Base-by-base conservation (phyloP, 2,113 vertebrate species). In the Antennarius striatus region DNA sequence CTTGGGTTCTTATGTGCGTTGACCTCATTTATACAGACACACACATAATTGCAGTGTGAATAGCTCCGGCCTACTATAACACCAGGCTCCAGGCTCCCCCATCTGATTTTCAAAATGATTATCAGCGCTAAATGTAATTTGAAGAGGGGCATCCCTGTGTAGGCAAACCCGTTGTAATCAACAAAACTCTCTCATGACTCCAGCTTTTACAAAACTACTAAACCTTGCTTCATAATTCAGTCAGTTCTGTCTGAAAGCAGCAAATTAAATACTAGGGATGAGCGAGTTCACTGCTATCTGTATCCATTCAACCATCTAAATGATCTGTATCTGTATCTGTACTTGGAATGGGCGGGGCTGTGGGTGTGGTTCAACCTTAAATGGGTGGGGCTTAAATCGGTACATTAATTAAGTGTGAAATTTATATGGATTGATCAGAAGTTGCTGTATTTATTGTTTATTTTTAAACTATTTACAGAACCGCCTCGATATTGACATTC, bases 21-120 rank as follows among this genome's bases (percentile, higher is more conserved):
- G 82, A 87, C 86, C 85, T 88, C 83, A 89, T 91, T 91, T 87
- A 71, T 45, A 79, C 81, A 75, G 80, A 87, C 77, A 80, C 82
- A 62, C 78, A 71, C 77, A 84, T 86, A 88, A 88, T 87, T 87
- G 87, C 81, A 58, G 71, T 75, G 76, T 71, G 80, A 77, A 86
- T 75, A 80, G 57, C 69, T 73, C 32, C 32, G 7, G 32, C 32
- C 70, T 43, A 60, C 66, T 77, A 61, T 51, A 80, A 74, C 75
- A 63, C 65, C 15, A 47, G 71, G 79, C 77, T 70, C 68, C 67
- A 16, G 29, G 71, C 71, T 81, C 68, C 83, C 81, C 56, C 48
- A 60, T 75, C 69, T 81, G 81, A 75, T 79, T 86, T 84, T 84
- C 54, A 60, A 84, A 80, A 81, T 77, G 69, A 89, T 88, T 71